These are phyloP conservation scores for Montipora sp. DNA, from an alignment of 64 coral and sea anemone species.

Conservation along the genomic window DNA sequence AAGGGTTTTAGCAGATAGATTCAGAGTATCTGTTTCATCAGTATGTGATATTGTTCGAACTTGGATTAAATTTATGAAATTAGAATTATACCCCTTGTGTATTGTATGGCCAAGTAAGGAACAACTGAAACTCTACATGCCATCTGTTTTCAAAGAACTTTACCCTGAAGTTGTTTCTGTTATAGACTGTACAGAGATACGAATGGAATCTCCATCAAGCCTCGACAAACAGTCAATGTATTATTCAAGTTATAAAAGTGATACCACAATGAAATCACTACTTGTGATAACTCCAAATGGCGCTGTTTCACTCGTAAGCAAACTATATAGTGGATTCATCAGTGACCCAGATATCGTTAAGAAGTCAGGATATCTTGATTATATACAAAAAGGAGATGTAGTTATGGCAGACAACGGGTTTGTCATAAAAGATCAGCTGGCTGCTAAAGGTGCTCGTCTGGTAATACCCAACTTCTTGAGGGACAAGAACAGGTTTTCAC, in stretches of 20 bases:
- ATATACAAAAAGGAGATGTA: conserved; percentile 35
- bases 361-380: conserved; percentile 36
- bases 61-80: conserved; percentile 54
- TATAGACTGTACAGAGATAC: conserved; percentile 4
- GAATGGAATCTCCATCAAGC: no score
- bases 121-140: conserved; percentile 18
- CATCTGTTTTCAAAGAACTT: conserved; percentile 32
- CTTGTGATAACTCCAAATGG: conserved; percentile 63
- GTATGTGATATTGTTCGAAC: conserved; percentile 43
- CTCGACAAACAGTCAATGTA: no score
- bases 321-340: conserved; percentile 46
- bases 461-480: conserved; percentile 37
- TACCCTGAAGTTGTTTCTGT: conserved; percentile 34
- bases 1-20: conserved; percentile 62
- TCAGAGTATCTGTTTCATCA: conserved; percentile 27
- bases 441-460: conserved; percentile 21
- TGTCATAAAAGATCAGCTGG: conserved; percentile 51
- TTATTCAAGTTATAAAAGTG: no score
- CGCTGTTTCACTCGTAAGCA: conserved; percentile 47
- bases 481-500: conserved; percentile 10
- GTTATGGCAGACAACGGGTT: conserved; percentile 65
- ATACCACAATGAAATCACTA: conserved; percentile 51
- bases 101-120: conserved; percentile 60
- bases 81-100: conserved; percentile 11
- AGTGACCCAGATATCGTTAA: conserved; percentile 63